Evolutionary conservation across 2,797 vertebrate genomes (phyloP), one percentile per base, ranked within the genome.

Genomic region (Propithecus deckenii): DNA sequence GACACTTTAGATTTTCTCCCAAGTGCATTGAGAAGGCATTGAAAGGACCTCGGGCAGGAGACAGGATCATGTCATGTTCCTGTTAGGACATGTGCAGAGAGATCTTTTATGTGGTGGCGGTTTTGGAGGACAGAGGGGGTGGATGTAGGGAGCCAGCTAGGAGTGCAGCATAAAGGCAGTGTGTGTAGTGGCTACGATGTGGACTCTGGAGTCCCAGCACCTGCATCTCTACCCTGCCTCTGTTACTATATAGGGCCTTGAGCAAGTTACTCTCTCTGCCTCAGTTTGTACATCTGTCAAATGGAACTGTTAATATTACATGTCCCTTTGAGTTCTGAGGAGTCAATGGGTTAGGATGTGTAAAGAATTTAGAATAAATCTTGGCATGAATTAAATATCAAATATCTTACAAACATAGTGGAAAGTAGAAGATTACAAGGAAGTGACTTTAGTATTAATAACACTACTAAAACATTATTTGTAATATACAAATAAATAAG

Each of bases 401-500:
- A 67, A 67, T 15, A 43, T 48, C 35, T 63, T 81, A 38, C 17
- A 52, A n/a, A 57, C 75, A 43, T 5, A 2, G 1, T 2, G 80
- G 25, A 90, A 93, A 89, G 72, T 91, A 75, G 78, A 72, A 28
- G 43, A 55, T 78, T 96, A 71, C 61, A 59, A 95, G 95, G 41
- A 32, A 61, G 9, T 84, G 10, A 83, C 28, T 76, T 67, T 72
- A 86, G 10, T 52, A 67, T 67, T 72, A 81, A 6, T 57, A 67
- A 72, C 43, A 79, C 48, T 61, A n/a, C n/a, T 63, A 61, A 81
- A 65, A 89, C 76, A 74, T 71, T 38, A 67, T 80, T 75, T 89
- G 13, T 48, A 28, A 67, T 41, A 15, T 5, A 55, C 7, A 86
- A 35, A 86, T 38, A 38, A 86, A 86, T 72, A 75, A 6, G 11